Evolutionary conservation across 2,888 invertebrate genomes (phyloP), one percentile per base, ranked within the genome.

Genomic region (Sialis fuliginosa): DNA sequence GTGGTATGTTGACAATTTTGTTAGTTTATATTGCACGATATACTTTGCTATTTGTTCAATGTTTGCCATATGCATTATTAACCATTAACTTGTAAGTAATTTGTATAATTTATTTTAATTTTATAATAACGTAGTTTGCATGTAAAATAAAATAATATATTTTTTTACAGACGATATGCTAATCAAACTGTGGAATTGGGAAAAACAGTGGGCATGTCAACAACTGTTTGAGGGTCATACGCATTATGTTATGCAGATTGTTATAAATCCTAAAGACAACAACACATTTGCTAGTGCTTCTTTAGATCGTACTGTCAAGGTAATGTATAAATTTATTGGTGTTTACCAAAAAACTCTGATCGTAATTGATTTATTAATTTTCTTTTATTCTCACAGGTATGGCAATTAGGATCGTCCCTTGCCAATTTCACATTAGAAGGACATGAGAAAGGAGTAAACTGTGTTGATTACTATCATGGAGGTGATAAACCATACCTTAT

Each of bases 271-370:
- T 0, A 98, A 99, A 65, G 98, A 98, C 62, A 98, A 97, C 67
- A 98, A 99, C 66, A 97, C 97, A 37, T 98, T 98, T 67, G 98
- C 97, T 9, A 95, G 93, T 57, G 98, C 96, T n/a, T 97, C 97
- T 39, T 73, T 98, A 39, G 98, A 99, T 66, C 79, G 93, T 52
- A 96, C 95, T 1, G 82, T 99, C 30, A 98, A 98, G 75, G 87
- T 79, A 58, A 50, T 49, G 45, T 37, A 6, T 32, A 8, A 34
- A 37, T 13, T 39, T 33, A 33, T 7, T 46, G 6, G 4, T 30
- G 12, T 7, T 32, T 39, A 31, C 30, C 9, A n/a, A 10, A 33
- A 8, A 9, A 22, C 32, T 43, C 33, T 33, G 10, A 33, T 22
- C 33, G 30, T 47, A 10, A 33, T 46, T 42, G 39, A 10, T 44